A percentile compares a stretch with the other conserved stretches of the same genome.
These are phyloP conservation scores for Aleiodes alternator DNA, from an alignment of 2,888 invertebrate genomes.

Conservation along the genomic window DNA sequence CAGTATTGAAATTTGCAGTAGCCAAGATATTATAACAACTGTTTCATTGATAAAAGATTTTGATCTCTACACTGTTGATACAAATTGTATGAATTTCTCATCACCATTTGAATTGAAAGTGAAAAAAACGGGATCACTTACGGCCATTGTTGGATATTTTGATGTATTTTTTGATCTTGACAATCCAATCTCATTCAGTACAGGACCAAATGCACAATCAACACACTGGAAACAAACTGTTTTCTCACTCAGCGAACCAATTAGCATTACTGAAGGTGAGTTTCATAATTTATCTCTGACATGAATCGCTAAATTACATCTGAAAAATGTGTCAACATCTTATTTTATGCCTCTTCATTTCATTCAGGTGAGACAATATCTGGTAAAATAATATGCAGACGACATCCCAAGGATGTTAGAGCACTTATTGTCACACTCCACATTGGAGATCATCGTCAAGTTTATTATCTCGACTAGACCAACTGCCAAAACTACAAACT, in stretches of 20 bases:
- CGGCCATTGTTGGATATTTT: conserved; percentile 93
- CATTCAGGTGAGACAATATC: conserved; percentile 78
- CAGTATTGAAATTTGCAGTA: conserved; percentile 79
- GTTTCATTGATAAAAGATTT: conserved; percentile 75
- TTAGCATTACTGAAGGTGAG: conserved; percentile 82
- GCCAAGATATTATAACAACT: conserved; percentile 69
- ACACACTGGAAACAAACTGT: conserved; percentile 98
- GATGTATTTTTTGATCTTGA: conserved; percentile 89
- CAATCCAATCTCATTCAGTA: conserved; percentile 83
- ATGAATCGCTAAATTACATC: not conserved
- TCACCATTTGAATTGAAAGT: conserved; percentile 83
- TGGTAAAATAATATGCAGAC: conserved; percentile 85
- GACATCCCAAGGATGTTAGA: conserved; percentile 85
- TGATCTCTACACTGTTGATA: conserved; percentile 85
- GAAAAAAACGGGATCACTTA: conserved; percentile 82
- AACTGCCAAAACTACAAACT: conserved; percentile 46
- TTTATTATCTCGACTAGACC: conserved; percentile 70
- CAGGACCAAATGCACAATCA: conserved; percentile 83
- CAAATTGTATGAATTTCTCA: conserved; percentile 84
- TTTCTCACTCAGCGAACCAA: conserved; percentile 87
- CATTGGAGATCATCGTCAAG: conserved; percentile 73
- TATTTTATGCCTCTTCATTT: conserved; percentile 36
- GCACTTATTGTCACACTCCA: conserved; percentile 84
- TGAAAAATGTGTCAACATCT: not conserved
- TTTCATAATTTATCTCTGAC: not conserved